phyloP scores from a whole-genome alignment of 2,888 invertebrate genomes.

The Megaustenia siamemsis region DNA sequence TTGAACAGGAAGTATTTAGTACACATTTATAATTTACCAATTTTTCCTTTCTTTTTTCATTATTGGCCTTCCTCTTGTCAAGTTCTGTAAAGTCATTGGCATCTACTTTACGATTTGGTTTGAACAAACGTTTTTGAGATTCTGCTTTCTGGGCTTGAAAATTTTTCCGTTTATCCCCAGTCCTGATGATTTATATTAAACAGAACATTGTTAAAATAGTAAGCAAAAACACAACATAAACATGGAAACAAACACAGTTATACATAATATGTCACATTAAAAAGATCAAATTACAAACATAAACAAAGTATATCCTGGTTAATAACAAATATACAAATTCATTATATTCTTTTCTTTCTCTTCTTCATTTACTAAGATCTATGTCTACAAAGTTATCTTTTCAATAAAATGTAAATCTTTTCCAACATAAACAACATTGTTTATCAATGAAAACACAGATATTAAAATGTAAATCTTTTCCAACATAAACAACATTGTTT shows the following conservation, averaged over 20 bases:
- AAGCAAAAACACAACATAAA: neutral
- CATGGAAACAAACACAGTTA: neutral
- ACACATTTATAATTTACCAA: conserved; percentile 66
- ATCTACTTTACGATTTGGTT: conserved; percentile 71
- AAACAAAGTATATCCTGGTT: too few species aligned
- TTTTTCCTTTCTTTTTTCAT: conserved; percentile 76
- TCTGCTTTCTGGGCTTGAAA: conserved; percentile 78
- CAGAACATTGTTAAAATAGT: neutral
- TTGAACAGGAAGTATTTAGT: neutral
- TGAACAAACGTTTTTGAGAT: conserved; percentile 77
- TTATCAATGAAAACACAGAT: too few species aligned
- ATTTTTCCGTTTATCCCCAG: conserved; percentile 78
- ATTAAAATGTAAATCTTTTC: too few species aligned
- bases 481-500: too few species aligned
- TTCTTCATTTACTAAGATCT: too few species aligned
- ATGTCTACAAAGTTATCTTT: too few species aligned
- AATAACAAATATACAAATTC: too few species aligned
- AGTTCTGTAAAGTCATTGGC: conserved; percentile 66
- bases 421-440: too few species aligned
- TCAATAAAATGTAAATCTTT: too few species aligned
- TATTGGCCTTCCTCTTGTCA: conserved; percentile 68
- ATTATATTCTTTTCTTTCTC: too few species aligned
- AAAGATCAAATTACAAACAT: too few species aligned
- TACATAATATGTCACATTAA: neutral
- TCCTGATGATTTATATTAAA: conserved; percentile 61